Conservation (phyloP, 2,113 vertebrate genomes). For the Gulo gulo region DNA sequence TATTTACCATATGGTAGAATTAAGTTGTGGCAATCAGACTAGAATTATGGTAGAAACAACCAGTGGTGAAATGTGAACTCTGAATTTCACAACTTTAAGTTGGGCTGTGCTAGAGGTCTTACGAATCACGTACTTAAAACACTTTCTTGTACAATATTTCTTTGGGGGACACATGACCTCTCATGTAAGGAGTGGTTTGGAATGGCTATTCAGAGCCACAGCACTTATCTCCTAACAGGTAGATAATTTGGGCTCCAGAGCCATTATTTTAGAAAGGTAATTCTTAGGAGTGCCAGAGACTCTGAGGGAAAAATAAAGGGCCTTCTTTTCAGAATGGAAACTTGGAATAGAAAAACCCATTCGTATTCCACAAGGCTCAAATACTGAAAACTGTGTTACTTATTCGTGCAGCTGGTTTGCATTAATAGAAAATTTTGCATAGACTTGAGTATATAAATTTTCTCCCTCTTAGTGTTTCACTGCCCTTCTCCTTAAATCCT, state of each 20-base stretch:
- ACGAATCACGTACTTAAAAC: background rate
- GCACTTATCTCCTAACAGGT: background rate
- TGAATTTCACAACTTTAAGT: slow-evolving; percentile 1
- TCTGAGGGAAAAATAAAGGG: slow-evolving; percentile 39
- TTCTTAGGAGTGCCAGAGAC: background rate
- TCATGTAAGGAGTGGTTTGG: background rate
- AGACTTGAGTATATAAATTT: slow-evolving; percentile 41
- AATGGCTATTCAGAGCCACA: slow-evolving; percentile 7
- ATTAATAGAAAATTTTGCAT: slow-evolving; percentile 61
- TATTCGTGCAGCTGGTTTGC: slow-evolving; percentile 66
- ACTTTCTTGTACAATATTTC: background rate
- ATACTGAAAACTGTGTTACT: slow-evolving; percentile 33
- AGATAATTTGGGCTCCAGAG: background rate
- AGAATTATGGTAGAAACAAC: slow-evolving; percentile 33
- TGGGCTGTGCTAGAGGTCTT: background rate
- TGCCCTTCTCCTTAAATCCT: background rate
- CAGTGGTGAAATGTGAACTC: background rate
- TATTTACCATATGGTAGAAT: slow-evolving; percentile 30
- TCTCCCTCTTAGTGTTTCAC: slow-evolving; percentile 46
- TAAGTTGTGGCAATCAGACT: background rate
- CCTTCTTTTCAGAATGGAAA: slow-evolving; percentile 56
- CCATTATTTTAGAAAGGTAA: slow-evolving; percentile 63
- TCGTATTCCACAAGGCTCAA: slow-evolving; percentile 42
- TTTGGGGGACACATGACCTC: background rate
- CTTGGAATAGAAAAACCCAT: slow-evolving; percentile 45